These are phyloP conservation scores for Plagiodera versicolora DNA, from an alignment of 2,888 invertebrate species.

Conservation along the genomic window DNA sequence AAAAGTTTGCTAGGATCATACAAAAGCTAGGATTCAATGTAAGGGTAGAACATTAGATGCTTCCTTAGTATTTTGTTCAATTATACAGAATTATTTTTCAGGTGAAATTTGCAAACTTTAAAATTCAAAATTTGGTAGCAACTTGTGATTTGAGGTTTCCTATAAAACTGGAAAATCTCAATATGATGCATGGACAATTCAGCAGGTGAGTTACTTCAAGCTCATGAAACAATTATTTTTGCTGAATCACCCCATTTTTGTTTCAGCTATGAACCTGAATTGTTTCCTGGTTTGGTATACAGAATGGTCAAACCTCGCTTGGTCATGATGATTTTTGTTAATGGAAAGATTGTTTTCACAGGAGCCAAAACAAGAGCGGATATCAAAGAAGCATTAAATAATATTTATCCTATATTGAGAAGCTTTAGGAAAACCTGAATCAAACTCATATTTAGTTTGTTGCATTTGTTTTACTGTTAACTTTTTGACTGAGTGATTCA, in stretches of 20 bases:
- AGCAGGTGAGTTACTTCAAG: conserved; percentile 53
- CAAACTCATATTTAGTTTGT: too few species aligned
- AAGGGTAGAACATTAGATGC: too few species aligned
- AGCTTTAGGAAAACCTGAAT: conserved; percentile 84
- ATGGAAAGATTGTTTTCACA: conserved; percentile 98
- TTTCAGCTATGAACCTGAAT: conserved; percentile 91
- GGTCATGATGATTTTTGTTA: conserved; percentile 96
- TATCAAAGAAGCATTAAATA: conserved; percentile 90
- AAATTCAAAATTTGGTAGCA: conserved; percentile 76
- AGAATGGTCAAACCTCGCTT: conserved; percentile 95
- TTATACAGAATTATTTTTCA: too few species aligned
- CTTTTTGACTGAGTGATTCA: too few species aligned
- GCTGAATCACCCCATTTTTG: neutral
- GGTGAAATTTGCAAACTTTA: conserved; percentile 78
- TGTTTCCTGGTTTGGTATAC: conserved; percentile 98
- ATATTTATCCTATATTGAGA: conserved; percentile 92
- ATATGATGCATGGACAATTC: conserved; percentile 74
- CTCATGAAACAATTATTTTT: too few species aligned
- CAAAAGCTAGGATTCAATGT: conserved; percentile 75
- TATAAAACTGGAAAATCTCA: conserved; percentile 71
- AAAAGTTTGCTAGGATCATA: conserved; percentile 81
- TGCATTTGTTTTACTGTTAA: too few species aligned
- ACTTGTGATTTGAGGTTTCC: conserved; percentile 77
- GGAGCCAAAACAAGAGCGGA: conserved; percentile 92
- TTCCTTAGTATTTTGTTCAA: too few species aligned